Evolutionary conservation across 1,140 invertebrate species (phyloP), one percentile per base, ranked within the genome.

Genomic region (Hypsibius dujardini): DNA sequence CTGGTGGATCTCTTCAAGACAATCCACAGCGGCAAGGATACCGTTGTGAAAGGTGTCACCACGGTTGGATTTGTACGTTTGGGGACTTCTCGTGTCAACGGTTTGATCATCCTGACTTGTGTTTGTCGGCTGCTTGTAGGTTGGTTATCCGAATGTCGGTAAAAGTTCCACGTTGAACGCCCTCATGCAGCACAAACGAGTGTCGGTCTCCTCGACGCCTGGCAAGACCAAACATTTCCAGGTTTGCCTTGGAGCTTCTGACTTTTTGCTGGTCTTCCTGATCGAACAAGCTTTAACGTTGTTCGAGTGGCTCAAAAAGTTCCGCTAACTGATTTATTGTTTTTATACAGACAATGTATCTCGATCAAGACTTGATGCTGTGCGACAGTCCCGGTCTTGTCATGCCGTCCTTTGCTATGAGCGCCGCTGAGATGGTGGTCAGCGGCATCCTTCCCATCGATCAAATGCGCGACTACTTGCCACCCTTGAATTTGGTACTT

Each of bases 91-190:
- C 45, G 15, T 42, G 46, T 45, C 47, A 47, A 7, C 56, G 15
- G 40, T 71, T 3, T 72, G 46, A 71, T 3, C 7, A 42, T 3
- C 50, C 50, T n/a, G 50, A 56, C 50, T n/a, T 7, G 50, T 42
- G 1, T 12, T 73, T 45, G 2, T 2, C 67, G 69, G 47, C 50
- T 69, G 42, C 50, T 76, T 60, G 72, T 73, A 81, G 77, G 79
- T 96, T 74, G 95, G 96, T 0, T 98, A 98, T 83, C 95, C 95
- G 1, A 99, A 99, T 84, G 96, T 99, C 47, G 96, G 96, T 15
- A 99, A 99, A 82, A 97, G 93, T 82, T 98, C 94, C 67, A 96
- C 94, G 1, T 95, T 98, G 50, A 98, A 99, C 84, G 84, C 90
- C 1, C 79, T 99, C 59, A 82, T 98, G 77, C 84, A 86, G 71